Evolutionary conservation across 2,797 vertebrate species (phyloP), one percentile per base, ranked within the genome.

Genomic region (Platyrinchus mystaceus): DNA sequence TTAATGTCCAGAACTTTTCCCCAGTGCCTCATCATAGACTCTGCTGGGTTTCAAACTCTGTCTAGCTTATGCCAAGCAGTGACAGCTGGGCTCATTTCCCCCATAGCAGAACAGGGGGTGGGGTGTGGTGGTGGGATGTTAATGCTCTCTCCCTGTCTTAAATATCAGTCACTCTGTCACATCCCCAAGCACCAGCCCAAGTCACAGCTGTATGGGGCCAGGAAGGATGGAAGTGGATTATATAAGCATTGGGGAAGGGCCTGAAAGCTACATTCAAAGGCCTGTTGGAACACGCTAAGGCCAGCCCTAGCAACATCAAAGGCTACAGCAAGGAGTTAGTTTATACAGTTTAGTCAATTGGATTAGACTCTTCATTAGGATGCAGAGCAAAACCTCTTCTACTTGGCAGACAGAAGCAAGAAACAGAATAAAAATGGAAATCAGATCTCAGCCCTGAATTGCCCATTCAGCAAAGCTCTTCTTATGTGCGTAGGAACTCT

Each of bases 371-470:
- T 94, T 98, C 98, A 98, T 98, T 98, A 97, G 94, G 82, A 98
- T 98, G 96, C 98, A 93, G 74, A 67, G 87, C 74, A 94, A 94
- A 94, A 64, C 34, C 37, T 30, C 70, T 59, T 26, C 7, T 79
- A 68, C 64, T 86, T 94, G 84, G 96, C 97, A 98, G 96, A 90
- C 79, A 91, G 86, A 92, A 97, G 90, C 43, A 67, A 93, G 91
- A 94, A 98, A 97, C 94, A 97, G 96, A 97, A 95, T 94, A 92
- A 95, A 97, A 97, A 97, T 97, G 97, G 97, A 97, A 97, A 98
- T 91, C 70, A 58, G 97, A 97, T 96, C 96, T 76, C 93, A 95
- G 91, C 73, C 80, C 90, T 97, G 96, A 97, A 97, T 97, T 97
- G 95, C 92, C 95, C 43, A 97, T 96, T 97, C 97, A 98, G 95